phyloP scores from a whole-genome alignment of 2,888 invertebrate genomes.

The Odiellus spinosus region DNA sequence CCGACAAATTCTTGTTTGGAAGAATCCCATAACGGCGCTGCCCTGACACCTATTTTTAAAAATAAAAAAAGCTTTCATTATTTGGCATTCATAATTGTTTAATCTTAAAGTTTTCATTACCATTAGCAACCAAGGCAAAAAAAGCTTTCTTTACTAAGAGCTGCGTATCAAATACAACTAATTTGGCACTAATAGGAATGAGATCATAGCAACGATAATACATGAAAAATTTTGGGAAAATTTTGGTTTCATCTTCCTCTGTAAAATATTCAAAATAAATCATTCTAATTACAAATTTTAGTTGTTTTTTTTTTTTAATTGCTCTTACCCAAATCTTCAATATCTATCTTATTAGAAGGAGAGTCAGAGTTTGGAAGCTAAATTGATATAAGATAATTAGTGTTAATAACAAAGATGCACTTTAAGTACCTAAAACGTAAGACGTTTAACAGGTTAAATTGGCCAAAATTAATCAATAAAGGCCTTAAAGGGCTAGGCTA shows the following conservation, averaged over 20 bases:
- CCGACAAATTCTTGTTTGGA: conserved; percentile 82
- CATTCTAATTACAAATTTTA: too few species aligned
- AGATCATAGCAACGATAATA: conserved; percentile 99
- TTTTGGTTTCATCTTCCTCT: conserved; percentile 95
- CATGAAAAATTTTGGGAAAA: conserved; percentile 97
- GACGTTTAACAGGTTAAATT: too few species aligned
- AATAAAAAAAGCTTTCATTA: conserved; percentile 5
- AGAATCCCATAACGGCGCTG: conserved; percentile 95
- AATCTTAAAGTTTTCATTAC: conserved; percentile 35
- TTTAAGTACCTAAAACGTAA: too few species aligned
- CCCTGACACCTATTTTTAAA: conserved; percentile 59
- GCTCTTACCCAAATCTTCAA: conserved; percentile 21
- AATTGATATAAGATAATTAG: conserved; percentile 1
- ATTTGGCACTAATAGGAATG: conserved; percentile 96
- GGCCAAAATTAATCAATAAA: too few species aligned
- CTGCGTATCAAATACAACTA: conserved; percentile 98
- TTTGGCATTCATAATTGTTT: not conserved
- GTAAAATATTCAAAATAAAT: conserved; percentile 37
- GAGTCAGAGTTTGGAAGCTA: conserved; percentile 17
- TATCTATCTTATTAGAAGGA: conserved; percentile 21
- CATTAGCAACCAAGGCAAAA: conserved; percentile 97
- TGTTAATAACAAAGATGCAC: too few species aligned
- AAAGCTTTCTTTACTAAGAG: conserved; percentile 89
- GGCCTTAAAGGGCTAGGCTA: too few species aligned
- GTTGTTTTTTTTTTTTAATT: too few species aligned